Evolutionary conservation across 2,888 invertebrate genomes (phyloP), one percentile per base, ranked within the genome.

Genomic region (Leptopilina syphax): DNA sequence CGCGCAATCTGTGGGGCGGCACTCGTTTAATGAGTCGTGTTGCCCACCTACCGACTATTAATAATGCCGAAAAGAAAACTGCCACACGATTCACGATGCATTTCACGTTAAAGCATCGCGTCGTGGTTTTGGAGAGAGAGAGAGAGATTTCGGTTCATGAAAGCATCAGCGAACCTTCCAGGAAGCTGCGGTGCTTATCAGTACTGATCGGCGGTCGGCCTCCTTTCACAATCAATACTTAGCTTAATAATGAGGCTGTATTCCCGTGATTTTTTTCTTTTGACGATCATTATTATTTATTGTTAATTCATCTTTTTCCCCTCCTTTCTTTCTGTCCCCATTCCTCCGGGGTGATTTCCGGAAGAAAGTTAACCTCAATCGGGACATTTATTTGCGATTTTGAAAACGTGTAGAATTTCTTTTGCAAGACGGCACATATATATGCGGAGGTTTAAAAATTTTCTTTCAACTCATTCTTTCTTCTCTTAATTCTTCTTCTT

Each of bases 221-320:
- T 50, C 50, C 50, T 79, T 80, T 82, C 78, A 84, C 87, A 85
- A 88, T 88, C 89, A 85, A 89, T 89, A 88, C 87, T 85, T 85
- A 84, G 80, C 84, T 87, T 86, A 86, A 89, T 89, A 89, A 88
- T 86, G 87, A 88, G 85, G 83, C 83, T 84, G 84, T 82, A 84
- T 85, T 85, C 86, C 78, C 77, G 84, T 83, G 87, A 84, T 87
- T 89, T 88, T 88, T 87, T 87, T 89, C 9, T 47, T 47, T 47
- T 47, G 34, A 34, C 34, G 44, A 86, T 87, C 85, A 84, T 87
- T 87, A 87, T 88, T 88, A 88, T 88, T 89, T 88, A 87, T 88
- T 88, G 84, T 86, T 87, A 86, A 88, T 86, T 86, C 81, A 77
- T 79, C 41, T 80, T 34, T 34, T 34, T 34, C 34, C 34, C 34